A percentile compares a stretch with the other conserved stretches of the same genome.
phyloP scores from a whole-genome alignment of 2,888 invertebrate genomes.

The Amphipyra berbera region DNA sequence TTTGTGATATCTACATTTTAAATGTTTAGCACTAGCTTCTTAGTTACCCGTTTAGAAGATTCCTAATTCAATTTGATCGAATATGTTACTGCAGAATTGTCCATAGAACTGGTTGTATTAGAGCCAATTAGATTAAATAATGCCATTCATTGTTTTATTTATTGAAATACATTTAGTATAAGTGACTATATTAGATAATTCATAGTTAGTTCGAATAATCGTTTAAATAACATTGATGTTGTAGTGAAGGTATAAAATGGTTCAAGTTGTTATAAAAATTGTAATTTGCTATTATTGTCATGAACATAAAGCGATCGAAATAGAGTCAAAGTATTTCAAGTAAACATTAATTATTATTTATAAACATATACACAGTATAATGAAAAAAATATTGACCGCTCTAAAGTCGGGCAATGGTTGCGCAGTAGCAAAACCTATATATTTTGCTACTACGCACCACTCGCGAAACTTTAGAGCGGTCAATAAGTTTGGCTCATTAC shows the following conservation, averaged over 20 bases:
- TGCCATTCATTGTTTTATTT: constrained; percentile 72
- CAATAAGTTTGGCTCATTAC: too few species aligned
- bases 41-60: constrained; percentile 32
- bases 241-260: constrained; percentile 43
- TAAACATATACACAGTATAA: constrained; percentile 43
- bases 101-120: constrained; percentile 43
- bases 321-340: constrained; percentile 47
- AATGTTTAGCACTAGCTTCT: constrained; percentile 43
- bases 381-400: too few species aligned
- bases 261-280: constrained; percentile 47
- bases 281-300: constrained; percentile 36
- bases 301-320: constrained; percentile 33
- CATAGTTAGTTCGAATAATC: constrained; percentile 45
- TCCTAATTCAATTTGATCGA: constrained; percentile 33
- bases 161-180: constrained; percentile 70
- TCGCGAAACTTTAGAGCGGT: too few species aligned
- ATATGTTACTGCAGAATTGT: constrained; percentile 18
- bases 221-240: constrained; percentile 50
- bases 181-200: constrained; percentile 66
- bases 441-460: too few species aligned
- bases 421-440: too few species aligned
- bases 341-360: constrained; percentile 53
- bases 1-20: constrained; percentile 57
- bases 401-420: too few species aligned
- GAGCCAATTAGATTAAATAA: constrained; percentile 55